Conservation (phyloP, 1,140 invertebrate species). For the Scaptomyza graminum region DNA sequence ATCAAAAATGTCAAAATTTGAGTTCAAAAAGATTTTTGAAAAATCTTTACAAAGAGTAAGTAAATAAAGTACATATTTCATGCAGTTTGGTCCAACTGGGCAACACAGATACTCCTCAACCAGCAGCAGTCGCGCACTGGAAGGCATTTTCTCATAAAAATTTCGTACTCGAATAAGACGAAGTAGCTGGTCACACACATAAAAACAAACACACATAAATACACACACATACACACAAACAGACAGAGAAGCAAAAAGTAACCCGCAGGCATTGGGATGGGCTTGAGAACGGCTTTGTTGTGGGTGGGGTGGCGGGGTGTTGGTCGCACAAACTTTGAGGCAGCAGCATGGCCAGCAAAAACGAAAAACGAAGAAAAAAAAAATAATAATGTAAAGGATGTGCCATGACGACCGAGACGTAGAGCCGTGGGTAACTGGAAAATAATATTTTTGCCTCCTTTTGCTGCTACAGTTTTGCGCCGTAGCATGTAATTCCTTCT, state of each 20-base stretch:
- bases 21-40: no score
- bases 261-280: conserved; percentile 64
- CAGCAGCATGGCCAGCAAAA: conserved; percentile 40
- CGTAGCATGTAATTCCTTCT: conserved; percentile 43
- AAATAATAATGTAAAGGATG: conserved; percentile 76
- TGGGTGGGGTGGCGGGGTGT: background rate
- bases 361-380: conserved; percentile 25
- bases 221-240: conserved; percentile 12
- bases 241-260: conserved; percentile 68
- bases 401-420: conserved; percentile 71
- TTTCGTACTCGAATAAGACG: conserved; percentile 79
- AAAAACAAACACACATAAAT: conserved; percentile 27
- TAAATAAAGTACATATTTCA: conserved; percentile 15
- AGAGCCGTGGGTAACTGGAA: conserved; percentile 77
- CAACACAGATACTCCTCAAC: conserved; percentile 38
- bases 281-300: background rate
- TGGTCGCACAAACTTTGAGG: conserved; percentile 64
- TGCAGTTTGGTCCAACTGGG: conserved; percentile 33
- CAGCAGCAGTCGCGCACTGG: conserved; percentile 36
- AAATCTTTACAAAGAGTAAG: background rate
- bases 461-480: conserved; percentile 23
- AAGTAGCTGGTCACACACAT: conserved; percentile 59
- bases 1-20: background rate
- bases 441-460: conserved; percentile 75
- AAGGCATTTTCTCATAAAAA: conserved; percentile 82